Base-by-base conservation (phyloP, 2,888 invertebrate species). In the Cyrtodaria siliqua region DNA sequence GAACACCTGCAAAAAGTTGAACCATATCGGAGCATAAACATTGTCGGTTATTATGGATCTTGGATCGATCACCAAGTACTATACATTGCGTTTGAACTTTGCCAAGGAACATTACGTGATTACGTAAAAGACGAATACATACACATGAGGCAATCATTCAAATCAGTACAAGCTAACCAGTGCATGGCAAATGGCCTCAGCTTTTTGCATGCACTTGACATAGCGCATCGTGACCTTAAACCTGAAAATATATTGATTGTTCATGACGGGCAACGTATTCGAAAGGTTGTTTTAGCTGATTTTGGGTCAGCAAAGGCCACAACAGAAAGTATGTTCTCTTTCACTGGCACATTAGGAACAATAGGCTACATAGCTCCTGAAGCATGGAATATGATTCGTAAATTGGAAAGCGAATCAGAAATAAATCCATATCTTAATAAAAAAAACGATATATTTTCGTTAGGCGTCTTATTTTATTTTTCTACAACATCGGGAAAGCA, bases 201-300 rank as follows among this genome's bases (percentile, higher is more conserved):
- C 20, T 57, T 57, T 57, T 24, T 57, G 33, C 57, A 57, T 42
- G 14, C 14, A 2, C 23, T 24, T 16, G 42, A 42, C 3, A 57
- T 57, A 16, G 57, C 42, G 2, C 57, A 57, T 24, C 23, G 57
- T 23, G 57, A 57, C 16, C n/a, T 57, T 12, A 57, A 57, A 23
- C 57, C 57, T 20, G 42, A 57, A 57, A 57, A 57, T 16, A 26
- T 57, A 26, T 57, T 42, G 8, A 42, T 23, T 24, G 4, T 57
- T 4, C 4, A 18, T 2, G 27, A 57, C 16, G 40, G 24, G 6
- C 8, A n/a, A 1, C 20, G 24, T n/a, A 42, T 57, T 12, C 16
- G 3, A 12, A 40, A 26, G 14, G 42, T 57, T 42, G 57, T 57
- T 16, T 42, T 57, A 4, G 57, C 40, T 1, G 57, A 57, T 24